Evolutionary conservation across 2,113 vertebrate genomes (phyloP).

Genomic region (Pavo muticus): DNA sequence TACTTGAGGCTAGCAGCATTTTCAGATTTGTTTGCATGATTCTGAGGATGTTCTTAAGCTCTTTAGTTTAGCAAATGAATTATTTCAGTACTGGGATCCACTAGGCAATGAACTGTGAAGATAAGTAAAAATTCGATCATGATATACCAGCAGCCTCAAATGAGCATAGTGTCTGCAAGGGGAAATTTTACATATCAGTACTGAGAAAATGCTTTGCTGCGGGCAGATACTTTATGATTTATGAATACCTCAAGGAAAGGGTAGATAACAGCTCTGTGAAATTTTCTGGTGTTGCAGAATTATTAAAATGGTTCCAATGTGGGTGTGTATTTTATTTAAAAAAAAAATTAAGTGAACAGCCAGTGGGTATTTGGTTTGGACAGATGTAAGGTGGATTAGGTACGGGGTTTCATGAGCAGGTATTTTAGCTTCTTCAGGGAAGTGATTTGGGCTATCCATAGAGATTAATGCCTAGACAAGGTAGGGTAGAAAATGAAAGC

Average conservation of each 20-base stretch:
- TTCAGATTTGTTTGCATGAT: background rate
- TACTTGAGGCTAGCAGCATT: background rate
- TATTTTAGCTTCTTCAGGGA: background rate
- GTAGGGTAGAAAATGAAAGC: background rate
- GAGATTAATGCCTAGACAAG: background rate
- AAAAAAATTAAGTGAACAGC: background rate
- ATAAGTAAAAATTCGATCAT: background rate
- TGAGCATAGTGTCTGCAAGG: background rate
- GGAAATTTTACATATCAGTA: background rate
- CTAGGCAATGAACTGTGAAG: constrained; percentile 12
- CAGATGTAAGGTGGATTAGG: background rate
- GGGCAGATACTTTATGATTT: background rate
- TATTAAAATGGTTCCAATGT: background rate
- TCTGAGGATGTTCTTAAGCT: background rate
- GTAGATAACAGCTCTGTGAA: background rate
- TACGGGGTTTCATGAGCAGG: background rate
- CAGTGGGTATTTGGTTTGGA: background rate
- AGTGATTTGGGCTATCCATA: rapidly evolving
- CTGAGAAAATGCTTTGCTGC: background rate
- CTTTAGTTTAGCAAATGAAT: background rate
- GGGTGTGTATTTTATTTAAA: background rate
- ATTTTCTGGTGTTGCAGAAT: background rate
- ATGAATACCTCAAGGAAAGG: background rate
- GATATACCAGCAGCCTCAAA: background rate
- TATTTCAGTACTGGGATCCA: background rate